phyloP scores from a whole-genome alignment of 2,113 vertebrate species.

The Tyrannus savana region DNA sequence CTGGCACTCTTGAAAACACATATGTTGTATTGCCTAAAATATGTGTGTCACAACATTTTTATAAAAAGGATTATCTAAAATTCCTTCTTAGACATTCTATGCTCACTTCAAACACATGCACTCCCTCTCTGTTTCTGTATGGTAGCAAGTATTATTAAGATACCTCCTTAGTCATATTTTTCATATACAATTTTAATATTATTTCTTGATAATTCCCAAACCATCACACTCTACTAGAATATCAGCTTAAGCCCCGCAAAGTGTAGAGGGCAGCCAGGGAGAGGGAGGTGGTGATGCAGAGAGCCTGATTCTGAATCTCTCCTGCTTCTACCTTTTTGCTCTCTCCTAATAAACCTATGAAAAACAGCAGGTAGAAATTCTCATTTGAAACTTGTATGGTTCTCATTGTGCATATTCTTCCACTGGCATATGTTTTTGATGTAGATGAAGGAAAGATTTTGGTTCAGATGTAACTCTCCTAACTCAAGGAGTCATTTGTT shows the following conservation, averaged over 20 bases:
- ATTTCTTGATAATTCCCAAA: background rate
- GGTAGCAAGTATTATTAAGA: background rate
- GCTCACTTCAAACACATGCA: background rate
- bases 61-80: background rate
- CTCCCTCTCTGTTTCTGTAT: background rate
- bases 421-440: background rate
- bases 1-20: background rate
- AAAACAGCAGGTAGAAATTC: background rate
- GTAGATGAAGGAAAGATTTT: background rate
- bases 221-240: background rate
- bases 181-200: background rate
- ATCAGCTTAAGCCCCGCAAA: background rate
- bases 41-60: background rate
- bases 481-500: background rate
- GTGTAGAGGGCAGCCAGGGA: background rate
- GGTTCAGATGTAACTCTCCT: background rate
- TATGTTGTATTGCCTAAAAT: background rate
- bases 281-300: background rate
- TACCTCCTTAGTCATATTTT: background rate
- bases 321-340: background rate
- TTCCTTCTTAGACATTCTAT: background rate
- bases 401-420: background rate
- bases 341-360: background rate
- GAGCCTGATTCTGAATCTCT: background rate
- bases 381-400: background rate